Conservation (phyloP, 2,797 vertebrate species). For the Mormyrops attenuatus region DNA sequence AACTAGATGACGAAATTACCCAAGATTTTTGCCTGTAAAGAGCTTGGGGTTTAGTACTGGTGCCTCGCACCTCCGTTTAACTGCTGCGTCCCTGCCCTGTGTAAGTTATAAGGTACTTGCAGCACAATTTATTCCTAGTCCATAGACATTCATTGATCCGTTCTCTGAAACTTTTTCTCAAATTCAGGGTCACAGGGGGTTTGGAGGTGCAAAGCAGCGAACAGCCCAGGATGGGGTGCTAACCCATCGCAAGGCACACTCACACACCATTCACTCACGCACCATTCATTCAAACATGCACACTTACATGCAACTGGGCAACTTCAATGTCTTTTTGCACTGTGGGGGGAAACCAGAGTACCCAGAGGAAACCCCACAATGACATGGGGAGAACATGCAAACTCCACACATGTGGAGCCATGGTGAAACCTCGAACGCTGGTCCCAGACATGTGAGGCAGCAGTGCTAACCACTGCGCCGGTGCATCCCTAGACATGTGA, state of each 20-base stretch:
- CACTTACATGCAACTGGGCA: neutral
- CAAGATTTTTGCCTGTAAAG: neutral
- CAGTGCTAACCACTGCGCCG: neutral
- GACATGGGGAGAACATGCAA: neutral
- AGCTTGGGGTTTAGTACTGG: neutral
- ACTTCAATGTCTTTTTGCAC: neutral
- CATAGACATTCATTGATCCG: neutral
- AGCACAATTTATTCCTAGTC: neutral
- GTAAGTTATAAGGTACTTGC: neutral
- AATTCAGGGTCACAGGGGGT: neutral
- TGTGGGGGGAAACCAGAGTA: neutral
- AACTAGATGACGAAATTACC: neutral
- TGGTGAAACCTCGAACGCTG: neutral
- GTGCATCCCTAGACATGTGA: neutral
- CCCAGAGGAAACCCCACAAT: neutral
- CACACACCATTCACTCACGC: neutral
- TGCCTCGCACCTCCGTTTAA: neutral
- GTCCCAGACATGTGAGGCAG: neutral
- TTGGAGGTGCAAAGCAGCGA: neutral
- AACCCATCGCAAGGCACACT: neutral
- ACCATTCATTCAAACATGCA: neutral
- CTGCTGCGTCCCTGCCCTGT: neutral
- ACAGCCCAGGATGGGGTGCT: neutral
- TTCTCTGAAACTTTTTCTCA: neutral
- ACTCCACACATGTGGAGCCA: neutral